Evolutionary conservation across 2,113 vertebrate species (phyloP).

Genomic region (Erythrocebus patas): DNA sequence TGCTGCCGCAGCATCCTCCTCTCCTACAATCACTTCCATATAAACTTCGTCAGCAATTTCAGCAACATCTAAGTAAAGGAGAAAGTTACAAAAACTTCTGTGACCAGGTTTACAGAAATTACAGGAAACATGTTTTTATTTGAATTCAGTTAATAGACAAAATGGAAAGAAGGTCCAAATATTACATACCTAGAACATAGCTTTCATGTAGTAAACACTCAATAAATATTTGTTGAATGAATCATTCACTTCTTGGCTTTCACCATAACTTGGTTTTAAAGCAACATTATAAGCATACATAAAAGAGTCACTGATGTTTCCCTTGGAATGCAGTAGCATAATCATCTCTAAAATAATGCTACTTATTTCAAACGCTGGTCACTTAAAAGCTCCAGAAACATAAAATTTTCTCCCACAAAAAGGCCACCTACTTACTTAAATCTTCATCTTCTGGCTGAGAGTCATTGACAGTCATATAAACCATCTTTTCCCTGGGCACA

Average conservation of each 20-base stretch:
- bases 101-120: slow-evolving; percentile 27
- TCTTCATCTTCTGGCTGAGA: slow-evolving; percentile 94
- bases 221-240: slow-evolving; percentile 27
- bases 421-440: slow-evolving; percentile 90
- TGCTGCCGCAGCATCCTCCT: slow-evolving; percentile 84
- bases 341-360: not conserved
- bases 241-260: slow-evolving; percentile 43
- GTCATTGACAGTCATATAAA: slow-evolving; percentile 98
- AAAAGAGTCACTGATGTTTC: slow-evolving; percentile 26
- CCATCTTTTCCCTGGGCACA: slow-evolving; percentile 95
- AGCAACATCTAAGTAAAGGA: slow-evolving; percentile 87
- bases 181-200: slow-evolving; percentile 29
- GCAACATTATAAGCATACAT: slow-evolving; percentile 16
- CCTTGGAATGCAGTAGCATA: not conserved
- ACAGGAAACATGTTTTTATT: slow-evolving; percentile 28
- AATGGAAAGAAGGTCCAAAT: slow-evolving; percentile 27
- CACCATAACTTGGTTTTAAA: slow-evolving; percentile 29
- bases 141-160: slow-evolving; percentile 25
- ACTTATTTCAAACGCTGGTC: slow-evolving; percentile 22
- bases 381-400: slow-evolving; percentile 16
- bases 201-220: slow-evolving; percentile 37
- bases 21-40: slow-evolving; percentile 96
- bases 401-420: slow-evolving; percentile 79
- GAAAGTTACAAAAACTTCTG: slow-evolving; percentile 72
- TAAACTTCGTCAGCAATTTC: slow-evolving; percentile 96